phyloP scores from a whole-genome alignment of 2,888 invertebrate species.

The Ethmia dodecea region DNA sequence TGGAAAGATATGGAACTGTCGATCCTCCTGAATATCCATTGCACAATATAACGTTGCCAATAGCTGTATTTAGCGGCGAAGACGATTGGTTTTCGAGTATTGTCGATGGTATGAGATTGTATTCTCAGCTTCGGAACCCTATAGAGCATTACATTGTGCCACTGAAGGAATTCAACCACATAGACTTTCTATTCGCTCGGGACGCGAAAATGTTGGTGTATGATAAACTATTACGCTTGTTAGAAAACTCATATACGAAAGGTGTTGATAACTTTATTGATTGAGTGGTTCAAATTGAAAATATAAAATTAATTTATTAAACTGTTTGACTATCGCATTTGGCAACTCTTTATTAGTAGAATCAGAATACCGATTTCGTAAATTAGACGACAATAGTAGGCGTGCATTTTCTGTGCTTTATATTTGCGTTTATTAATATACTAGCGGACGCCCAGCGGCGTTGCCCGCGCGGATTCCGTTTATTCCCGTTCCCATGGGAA shows the following conservation, averaged over 20 bases:
- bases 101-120: slow-evolving; percentile 78
- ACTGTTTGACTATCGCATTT: too few species aligned
- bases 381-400: too few species aligned
- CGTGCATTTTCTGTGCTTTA: too few species aligned
- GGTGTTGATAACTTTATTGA: too few species aligned
- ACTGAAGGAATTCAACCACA: slow-evolving; percentile 81
- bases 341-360: too few species aligned
- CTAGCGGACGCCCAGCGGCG: too few species aligned
- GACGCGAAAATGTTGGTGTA: slow-evolving; percentile 80
- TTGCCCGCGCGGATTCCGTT: too few species aligned
- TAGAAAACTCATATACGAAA: slow-evolving; percentile 64
- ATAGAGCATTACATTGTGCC: slow-evolving; percentile 79
- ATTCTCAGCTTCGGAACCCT: slow-evolving; percentile 70
- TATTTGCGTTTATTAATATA: too few species aligned
- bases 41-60: slow-evolving; percentile 78
- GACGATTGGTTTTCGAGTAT: slow-evolving; percentile 86
- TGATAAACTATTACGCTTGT: slow-evolving; percentile 56
- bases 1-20: slow-evolving; percentile 72
- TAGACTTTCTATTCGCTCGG: slow-evolving; percentile 83
- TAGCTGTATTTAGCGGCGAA: slow-evolving; percentile 81
- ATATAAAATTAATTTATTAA: too few species aligned
- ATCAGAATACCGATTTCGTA: too few species aligned
- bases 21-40: slow-evolving; percentile 81
- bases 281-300: too few species aligned
- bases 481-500: too few species aligned